Percentiles rank a stretch among this genome's conserved stretches.
These are phyloP conservation scores for Amphiprion clarkii DNA, from an alignment of 2,797 vertebrate genomes.

Conservation along the genomic window DNA sequence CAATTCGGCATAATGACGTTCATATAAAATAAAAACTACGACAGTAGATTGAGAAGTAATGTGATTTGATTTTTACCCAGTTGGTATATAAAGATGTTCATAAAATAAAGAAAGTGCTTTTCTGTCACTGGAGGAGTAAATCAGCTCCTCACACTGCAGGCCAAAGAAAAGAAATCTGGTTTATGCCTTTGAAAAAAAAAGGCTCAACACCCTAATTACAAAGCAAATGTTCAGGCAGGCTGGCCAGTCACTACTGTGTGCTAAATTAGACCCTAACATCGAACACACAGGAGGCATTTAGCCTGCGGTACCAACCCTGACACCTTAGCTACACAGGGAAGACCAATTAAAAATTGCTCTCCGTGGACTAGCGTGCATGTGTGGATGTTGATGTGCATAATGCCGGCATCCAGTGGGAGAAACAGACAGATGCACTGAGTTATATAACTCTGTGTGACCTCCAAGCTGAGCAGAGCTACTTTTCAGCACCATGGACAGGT, in stretches of 20 bases:
- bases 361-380: constrained; percentile 44
- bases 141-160: constrained; percentile 7
- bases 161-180: constrained; percentile 22
- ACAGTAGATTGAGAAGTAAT: neutral
- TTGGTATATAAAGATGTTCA: neutral
- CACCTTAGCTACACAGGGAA: constrained; percentile 60
- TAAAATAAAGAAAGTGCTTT: neutral
- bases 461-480: neutral
- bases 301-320: constrained; percentile 52
- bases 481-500: constrained; percentile 76
- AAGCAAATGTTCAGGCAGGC: constrained; percentile 51
- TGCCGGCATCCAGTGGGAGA: constrained; percentile 20
- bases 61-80: neutral
- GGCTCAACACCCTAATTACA: constrained; percentile 62
- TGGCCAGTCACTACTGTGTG: constrained; percentile 52
- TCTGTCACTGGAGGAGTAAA: constrained; percentile 1
- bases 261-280: constrained; percentile 68
- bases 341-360: constrained; percentile 74
- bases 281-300: constrained; percentile 66
- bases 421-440: constrained; percentile 41
- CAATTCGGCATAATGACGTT: neutral
- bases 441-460: constrained; percentile 22
- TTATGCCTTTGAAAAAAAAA: constrained; percentile 12
- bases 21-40: constrained; percentile 3
- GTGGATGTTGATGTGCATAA: constrained; percentile 51